Evolutionary conservation across 2,113 vertebrate species (phyloP).

Genomic region (Origma solitaria): DNA sequence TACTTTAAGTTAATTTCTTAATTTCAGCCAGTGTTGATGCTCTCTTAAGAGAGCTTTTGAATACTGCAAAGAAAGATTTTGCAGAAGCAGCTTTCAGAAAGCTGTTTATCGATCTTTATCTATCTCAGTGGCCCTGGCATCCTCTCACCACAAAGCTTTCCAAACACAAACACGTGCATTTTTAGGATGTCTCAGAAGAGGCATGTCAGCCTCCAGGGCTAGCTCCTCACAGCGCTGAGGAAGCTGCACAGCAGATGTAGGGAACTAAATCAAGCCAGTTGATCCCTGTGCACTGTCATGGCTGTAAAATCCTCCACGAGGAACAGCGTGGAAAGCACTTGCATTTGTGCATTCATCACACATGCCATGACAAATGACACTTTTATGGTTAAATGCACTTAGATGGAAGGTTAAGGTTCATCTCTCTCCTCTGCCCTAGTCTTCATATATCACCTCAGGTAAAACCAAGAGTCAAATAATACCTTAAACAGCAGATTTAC

Average conservation of each 20-base stretch:
- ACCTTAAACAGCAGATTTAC: not conserved
- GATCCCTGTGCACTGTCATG: not conserved
- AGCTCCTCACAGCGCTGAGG: not conserved
- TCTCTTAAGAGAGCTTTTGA: not conserved
- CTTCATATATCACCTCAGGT: slow-evolving; percentile 18
- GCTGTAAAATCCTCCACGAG: not conserved
- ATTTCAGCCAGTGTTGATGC: not conserved
- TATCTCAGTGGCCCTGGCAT: not conserved
- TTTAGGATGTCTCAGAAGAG: not conserved
- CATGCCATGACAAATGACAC: not conserved
- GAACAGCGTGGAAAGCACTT: not conserved
- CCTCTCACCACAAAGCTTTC: not conserved
- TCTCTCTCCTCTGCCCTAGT: not conserved
- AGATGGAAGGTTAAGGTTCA: slow-evolving; percentile 34
- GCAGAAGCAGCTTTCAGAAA: not conserved
- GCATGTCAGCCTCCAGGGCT: not conserved
- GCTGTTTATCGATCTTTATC: not conserved
- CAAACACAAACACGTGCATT: not conserved
- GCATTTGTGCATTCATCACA: slow-evolving; percentile 28
- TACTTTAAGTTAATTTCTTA: not conserved
- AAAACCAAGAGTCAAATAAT: not conserved
- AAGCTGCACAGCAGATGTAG: not conserved
- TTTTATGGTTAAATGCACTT: slow-evolving; percentile 26
- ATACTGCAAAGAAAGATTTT: not conserved
- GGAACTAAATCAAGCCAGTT: slow-evolving; percentile 10